Evolutionary conservation across 2,797 vertebrate genomes (phyloP).

Genomic region (Spea hammondii): DNA sequence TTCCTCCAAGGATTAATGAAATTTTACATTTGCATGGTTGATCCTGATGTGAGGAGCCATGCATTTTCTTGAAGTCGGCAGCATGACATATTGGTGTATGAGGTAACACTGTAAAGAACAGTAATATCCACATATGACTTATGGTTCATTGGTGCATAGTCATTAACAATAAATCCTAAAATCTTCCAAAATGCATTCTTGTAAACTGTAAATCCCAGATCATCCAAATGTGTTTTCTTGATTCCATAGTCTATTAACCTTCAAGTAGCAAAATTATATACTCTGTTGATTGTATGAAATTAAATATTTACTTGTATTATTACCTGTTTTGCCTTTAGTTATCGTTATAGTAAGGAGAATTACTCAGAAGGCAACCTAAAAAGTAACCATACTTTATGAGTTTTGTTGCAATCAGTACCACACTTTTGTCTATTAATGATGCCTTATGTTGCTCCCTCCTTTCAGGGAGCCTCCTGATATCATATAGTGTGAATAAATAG

Average conservation of each 20-base stretch:
- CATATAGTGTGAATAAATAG: no score
- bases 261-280: not conserved
- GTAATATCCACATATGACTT: conserved; percentile 40
- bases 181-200: not conserved
- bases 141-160: conserved; percentile 17
- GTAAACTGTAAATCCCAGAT: not conserved
- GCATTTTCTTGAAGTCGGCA: conserved; percentile 29
- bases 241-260: not conserved
- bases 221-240: not conserved
- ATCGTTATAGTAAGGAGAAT: no score
- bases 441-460: no score
- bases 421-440: no score
- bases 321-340: no score
- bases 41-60: conserved; percentile 28
- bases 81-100: conserved; percentile 37
- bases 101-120: conserved; percentile 35
- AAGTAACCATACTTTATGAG: no score
- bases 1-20: conserved; percentile 49
- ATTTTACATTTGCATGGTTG: conserved; percentile 51
- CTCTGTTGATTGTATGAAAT: not conserved
- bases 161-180: conserved; percentile 25
- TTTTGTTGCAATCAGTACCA: no score
- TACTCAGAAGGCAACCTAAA: no score
- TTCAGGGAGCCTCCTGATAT: no score
- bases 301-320: not conserved